These are phyloP conservation scores for Syritta pipiens DNA, from an alignment of 2,888 invertebrate genomes.

Conservation along the genomic window DNA sequence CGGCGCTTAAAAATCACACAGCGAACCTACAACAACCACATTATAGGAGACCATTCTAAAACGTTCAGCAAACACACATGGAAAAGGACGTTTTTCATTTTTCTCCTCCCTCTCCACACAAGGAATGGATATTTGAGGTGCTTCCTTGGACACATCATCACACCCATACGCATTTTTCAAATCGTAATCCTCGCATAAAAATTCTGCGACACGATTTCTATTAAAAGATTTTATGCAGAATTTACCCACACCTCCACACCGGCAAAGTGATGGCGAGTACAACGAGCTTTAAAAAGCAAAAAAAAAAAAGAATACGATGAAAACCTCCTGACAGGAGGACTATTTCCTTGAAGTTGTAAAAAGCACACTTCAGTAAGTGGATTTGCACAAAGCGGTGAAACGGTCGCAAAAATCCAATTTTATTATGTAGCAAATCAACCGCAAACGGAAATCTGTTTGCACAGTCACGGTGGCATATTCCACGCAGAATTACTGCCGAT, in stretches of 20 bases:
- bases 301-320: not conserved
- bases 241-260: conserved; percentile 23
- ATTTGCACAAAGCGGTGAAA: conserved; percentile 49
- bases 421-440: conserved; percentile 55
- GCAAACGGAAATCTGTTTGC: conserved; percentile 54
- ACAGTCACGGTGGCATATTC: conserved; percentile 62
- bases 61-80: not conserved
- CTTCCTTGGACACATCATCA: conserved; percentile 59
- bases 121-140: conserved; percentile 57
- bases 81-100: not conserved
- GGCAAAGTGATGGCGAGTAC: not conserved
- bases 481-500: conserved; percentile 53
- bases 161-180: conserved; percentile 64
- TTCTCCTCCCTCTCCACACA: not conserved
- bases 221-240: conserved; percentile 67
- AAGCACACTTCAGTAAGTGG: conserved; percentile 59
- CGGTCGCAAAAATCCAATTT: conserved; percentile 55
- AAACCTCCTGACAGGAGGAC: conserved; percentile 43
- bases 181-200: conserved; percentile 66
- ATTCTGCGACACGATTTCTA: conserved; percentile 69
- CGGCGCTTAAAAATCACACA: too few relatives aligned
- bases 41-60: too few relatives aligned
- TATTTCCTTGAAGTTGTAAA: conserved; percentile 62
- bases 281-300: not conserved
- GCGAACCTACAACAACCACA: too few relatives aligned